Percentiles rank a stretch among this genome's conserved stretches.
phyloP scores from a whole-genome alignment of 1,140 invertebrate species.

The Globodera rostochiensis region DNA sequence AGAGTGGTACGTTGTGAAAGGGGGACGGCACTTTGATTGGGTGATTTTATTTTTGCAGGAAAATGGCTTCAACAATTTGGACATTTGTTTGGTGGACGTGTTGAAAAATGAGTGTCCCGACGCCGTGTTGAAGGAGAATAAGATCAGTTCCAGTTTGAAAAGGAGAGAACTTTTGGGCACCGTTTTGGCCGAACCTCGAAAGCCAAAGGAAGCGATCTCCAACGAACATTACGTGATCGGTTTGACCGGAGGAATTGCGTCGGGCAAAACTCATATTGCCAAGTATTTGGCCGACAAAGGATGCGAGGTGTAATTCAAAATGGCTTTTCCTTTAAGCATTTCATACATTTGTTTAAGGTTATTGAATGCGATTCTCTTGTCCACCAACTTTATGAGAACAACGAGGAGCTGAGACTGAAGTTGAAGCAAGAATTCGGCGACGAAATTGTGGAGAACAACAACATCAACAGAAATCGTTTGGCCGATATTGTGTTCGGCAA shows the following conservation, averaged over 20 bases:
- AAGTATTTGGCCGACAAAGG: constrained; percentile 75
- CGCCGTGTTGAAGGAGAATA: constrained; percentile 76
- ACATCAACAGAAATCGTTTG: constrained; percentile 78
- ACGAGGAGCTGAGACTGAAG: constrained; percentile 75
- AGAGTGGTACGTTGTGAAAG: constrained; percentile 67
- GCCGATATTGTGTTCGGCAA: constrained; percentile 84
- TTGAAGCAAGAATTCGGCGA: constrained; percentile 80
- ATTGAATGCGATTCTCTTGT: constrained; percentile 90
- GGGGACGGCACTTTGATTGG: not conserved
- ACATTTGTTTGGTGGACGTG: constrained; percentile 77
- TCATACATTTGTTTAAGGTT: constrained; percentile 64
- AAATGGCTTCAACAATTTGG: constrained; percentile 73
- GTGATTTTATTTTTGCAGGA: constrained; percentile 33
- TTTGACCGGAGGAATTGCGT: constrained; percentile 89
- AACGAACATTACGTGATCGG: constrained; percentile 85
- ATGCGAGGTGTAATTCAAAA: constrained; percentile 69
- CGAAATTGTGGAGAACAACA: constrained; percentile 70
- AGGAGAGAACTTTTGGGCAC: constrained; percentile 83
- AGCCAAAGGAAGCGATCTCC: constrained; percentile 28
- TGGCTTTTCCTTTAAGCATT: not conserved
- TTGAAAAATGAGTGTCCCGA: constrained; percentile 71
- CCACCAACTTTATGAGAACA: constrained; percentile 81
- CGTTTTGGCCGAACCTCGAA: constrained; percentile 64
- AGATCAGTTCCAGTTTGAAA: constrained; percentile 88
- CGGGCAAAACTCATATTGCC: constrained; percentile 86